phyloP scores from a whole-genome alignment of 2,888 invertebrate species.

The Zygothrica quintamaculata region DNA sequence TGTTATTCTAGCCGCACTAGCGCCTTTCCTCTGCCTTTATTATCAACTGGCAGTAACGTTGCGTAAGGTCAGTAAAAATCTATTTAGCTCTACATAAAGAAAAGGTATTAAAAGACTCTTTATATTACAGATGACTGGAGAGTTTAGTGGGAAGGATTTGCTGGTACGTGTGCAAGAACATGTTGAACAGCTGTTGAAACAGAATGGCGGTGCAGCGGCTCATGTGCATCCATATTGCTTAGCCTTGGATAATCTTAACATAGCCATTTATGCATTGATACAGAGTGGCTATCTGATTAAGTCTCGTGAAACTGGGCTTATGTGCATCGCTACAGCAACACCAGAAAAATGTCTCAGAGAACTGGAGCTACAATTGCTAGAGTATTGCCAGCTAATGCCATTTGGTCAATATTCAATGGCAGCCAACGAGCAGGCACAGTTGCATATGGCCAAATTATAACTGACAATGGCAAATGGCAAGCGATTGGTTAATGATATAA shows the following conservation, averaged over 20 bases:
- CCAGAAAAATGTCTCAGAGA: conserved; percentile 59
- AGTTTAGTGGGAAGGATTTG: conserved; percentile 85
- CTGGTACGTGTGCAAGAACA: conserved; percentile 87
- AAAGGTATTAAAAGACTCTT: background rate
- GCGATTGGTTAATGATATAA: conserved; percentile 33
- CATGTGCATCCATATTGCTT: conserved; percentile 89
- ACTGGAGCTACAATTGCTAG: conserved; percentile 72
- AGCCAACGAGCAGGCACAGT: conserved; percentile 66
- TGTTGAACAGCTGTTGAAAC: conserved; percentile 86
- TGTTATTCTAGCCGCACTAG: conserved; percentile 87
- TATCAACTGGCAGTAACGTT: conserved; percentile 86
- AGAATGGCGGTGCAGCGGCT: conserved; percentile 48
- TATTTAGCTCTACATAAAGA: background rate
- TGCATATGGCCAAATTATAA: conserved; percentile 83
- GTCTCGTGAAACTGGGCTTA: conserved; percentile 69
- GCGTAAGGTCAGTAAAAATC: conserved; percentile 85
- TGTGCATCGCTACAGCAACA: conserved; percentile 46
- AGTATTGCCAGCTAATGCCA: conserved; percentile 83
- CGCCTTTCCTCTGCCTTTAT: conserved; percentile 88
- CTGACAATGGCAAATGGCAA: conserved; percentile 69
- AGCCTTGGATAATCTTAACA: conserved; percentile 88
- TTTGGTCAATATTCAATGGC: conserved; percentile 81
- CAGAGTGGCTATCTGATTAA: conserved; percentile 80
- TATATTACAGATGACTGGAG: conserved; percentile 59
- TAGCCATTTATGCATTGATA: conserved; percentile 86